These are phyloP conservation scores for Lithobates sylvaticus DNA, from an alignment of 2,797 vertebrate genomes.

Conservation along the genomic window DNA sequence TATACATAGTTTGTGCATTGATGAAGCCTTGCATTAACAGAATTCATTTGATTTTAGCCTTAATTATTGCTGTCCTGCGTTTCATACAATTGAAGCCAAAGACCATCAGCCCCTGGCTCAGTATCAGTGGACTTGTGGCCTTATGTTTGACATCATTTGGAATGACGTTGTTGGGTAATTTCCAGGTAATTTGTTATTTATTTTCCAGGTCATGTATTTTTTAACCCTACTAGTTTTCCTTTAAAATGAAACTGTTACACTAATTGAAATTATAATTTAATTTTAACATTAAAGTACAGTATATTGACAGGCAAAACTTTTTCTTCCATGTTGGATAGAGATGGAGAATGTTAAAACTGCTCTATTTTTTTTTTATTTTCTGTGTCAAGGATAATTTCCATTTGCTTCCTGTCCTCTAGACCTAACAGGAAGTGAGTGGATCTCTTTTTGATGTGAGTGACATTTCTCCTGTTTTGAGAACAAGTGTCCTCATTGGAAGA, in stretches of 20 bases:
- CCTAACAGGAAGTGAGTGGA: no score
- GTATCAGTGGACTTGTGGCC: constrained; percentile 76
- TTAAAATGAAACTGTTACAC: not conserved
- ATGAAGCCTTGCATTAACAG: not conserved
- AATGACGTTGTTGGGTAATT: constrained; percentile 92
- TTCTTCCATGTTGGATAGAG: no score
- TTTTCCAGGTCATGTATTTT: not conserved
- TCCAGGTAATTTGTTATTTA: constrained; percentile 82
- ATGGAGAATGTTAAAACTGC: no score
- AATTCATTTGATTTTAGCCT: constrained; percentile 74
- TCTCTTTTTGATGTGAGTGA: no score
- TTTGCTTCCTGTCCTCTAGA: no score
- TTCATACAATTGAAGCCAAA: constrained; percentile 88
- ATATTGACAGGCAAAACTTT: no score
- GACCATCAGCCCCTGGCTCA: constrained; percentile 83
- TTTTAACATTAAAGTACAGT: no score
- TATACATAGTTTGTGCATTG: not conserved
- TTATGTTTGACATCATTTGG: constrained; percentile 86
- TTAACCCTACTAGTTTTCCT: not conserved
- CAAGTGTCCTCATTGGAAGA: no score
- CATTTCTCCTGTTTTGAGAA: no score
- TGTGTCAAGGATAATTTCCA: no score
- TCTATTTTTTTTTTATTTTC: no score
- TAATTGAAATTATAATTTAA: no score
- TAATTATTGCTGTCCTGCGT: constrained; percentile 84